These are phyloP conservation scores for Aleiodes testaceus DNA, from an alignment of 2,888 invertebrate genomes.

Conservation along the genomic window DNA sequence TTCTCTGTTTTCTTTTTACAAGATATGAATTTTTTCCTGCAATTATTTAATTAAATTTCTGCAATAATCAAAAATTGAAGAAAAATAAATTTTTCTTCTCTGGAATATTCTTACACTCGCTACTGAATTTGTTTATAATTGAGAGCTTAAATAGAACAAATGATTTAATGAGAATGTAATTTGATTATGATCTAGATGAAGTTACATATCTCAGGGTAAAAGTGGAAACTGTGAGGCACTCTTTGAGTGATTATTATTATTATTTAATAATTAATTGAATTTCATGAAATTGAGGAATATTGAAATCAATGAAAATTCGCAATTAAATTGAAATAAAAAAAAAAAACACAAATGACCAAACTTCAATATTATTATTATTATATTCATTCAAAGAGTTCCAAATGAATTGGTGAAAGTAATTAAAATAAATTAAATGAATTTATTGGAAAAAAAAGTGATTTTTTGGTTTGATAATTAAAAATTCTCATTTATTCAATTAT, in stretches of 20 bases:
- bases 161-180: slow-evolving; percentile 45
- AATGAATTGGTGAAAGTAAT: too few species aligned
- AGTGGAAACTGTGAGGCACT: slow-evolving; percentile 23
- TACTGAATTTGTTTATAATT: slow-evolving; percentile 20
- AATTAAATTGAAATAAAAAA: too few species aligned
- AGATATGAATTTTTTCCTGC: neutral
- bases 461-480: slow-evolving; percentile 14
- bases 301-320: too few species aligned
- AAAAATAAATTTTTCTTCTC: too few species aligned
- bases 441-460: neutral
- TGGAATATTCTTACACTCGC: too few species aligned
- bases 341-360: too few species aligned
- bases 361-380: slow-evolving; percentile 9
- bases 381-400: slow-evolving; percentile 20
- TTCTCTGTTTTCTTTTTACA: neutral
- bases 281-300: neutral
- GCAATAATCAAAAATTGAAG: neutral
- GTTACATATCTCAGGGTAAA: slow-evolving; percentile 56
- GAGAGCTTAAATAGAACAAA: slow-evolving; percentile 28
- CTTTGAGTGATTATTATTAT: neutral
- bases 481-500: neutral
- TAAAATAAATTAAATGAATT: too few species aligned
- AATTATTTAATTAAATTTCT: neutral
- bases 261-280: neutral
- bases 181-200: slow-evolving; percentile 44